Conservation (phyloP, 2,888 invertebrate species). For the Drosophila differens region DNA sequence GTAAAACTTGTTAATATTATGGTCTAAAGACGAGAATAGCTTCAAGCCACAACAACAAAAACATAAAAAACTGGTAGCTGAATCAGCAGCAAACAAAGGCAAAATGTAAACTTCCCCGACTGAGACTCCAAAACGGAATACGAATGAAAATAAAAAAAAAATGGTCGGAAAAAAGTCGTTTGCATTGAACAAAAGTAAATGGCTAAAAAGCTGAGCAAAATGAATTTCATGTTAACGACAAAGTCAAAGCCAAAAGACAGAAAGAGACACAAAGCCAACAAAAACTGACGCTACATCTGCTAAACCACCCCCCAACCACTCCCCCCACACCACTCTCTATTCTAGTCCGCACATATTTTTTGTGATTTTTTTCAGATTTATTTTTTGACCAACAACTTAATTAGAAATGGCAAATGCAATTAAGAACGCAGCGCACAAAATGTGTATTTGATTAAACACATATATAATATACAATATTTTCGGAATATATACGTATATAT, state of each 20-base stretch:
- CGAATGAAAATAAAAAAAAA: constrained; percentile 25
- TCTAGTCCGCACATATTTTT: constrained; percentile 34
- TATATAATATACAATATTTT: constrained; percentile 27
- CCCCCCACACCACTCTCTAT: neutral
- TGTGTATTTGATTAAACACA: neutral
- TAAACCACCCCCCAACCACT: neutral
- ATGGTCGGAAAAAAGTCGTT: constrained; percentile 66
- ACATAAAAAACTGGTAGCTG: constrained; percentile 63
- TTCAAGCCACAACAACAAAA: constrained; percentile 32
- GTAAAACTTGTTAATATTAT: constrained; percentile 66
- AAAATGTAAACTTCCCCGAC: constrained; percentile 55
- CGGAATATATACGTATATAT: constrained; percentile 12
- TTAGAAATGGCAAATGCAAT: constrained; percentile 80
- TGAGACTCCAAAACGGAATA: constrained; percentile 26
- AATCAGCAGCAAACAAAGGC: constrained; percentile 62
- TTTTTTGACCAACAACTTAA: constrained; percentile 64
- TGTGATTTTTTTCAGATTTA: constrained; percentile 14
- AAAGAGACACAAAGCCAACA: constrained; percentile 24
- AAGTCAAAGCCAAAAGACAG: constrained; percentile 51
- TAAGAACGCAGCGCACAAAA: constrained; percentile 54
- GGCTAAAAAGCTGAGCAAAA: constrained; percentile 57
- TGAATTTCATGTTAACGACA: constrained; percentile 71
- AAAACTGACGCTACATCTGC: constrained; percentile 2
- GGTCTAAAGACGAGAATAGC: constrained; percentile 25
- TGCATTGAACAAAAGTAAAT: constrained; percentile 73